A percentile compares a stretch with the other conserved stretches of the same genome.
Conservation (phyloP, 2,888 invertebrate genomes). For the Tribolium freemani region DNA sequence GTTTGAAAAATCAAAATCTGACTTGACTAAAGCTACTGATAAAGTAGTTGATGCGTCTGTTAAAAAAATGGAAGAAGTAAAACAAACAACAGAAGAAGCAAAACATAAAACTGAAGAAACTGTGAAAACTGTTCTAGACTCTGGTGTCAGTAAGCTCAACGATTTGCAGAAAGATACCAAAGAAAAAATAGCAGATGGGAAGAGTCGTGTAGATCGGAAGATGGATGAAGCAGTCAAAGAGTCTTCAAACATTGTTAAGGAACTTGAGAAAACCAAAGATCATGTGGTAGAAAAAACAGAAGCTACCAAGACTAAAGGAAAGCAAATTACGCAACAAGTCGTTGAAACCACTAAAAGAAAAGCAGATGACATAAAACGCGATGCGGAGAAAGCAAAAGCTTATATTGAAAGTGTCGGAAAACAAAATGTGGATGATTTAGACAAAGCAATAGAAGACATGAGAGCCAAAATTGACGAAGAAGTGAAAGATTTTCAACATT, state of each 20-base stretch:
- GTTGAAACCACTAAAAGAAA: not conserved
- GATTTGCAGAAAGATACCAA: not conserved
- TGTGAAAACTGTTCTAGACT: not conserved
- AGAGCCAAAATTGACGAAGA: slow-evolving; percentile 8
- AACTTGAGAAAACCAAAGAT: not conserved
- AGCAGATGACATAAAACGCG: not conserved
- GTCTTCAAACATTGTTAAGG: not conserved
- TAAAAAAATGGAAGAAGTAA: not conserved
- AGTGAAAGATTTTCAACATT: not conserved
- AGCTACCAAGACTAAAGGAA: not conserved
- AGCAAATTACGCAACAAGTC: not conserved
- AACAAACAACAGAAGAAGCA: not conserved
- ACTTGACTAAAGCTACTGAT: not conserved
- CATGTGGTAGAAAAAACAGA: not conserved
- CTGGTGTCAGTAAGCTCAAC: not conserved
- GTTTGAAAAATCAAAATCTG: not conserved
- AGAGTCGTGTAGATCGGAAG: not conserved
- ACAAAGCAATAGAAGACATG: not conserved
- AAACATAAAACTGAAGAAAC: not conserved
- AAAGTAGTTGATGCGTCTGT: no score
- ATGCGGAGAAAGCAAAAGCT: not conserved
- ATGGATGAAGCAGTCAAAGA: not conserved
- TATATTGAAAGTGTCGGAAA: not conserved
- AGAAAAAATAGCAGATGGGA: not conserved
- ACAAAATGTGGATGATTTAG: not conserved